Percentiles rank a stretch among this genome's conserved stretches.
Evolutionary conservation across 2,888 invertebrate species (phyloP).

Genomic region (Muscina levida): DNA sequence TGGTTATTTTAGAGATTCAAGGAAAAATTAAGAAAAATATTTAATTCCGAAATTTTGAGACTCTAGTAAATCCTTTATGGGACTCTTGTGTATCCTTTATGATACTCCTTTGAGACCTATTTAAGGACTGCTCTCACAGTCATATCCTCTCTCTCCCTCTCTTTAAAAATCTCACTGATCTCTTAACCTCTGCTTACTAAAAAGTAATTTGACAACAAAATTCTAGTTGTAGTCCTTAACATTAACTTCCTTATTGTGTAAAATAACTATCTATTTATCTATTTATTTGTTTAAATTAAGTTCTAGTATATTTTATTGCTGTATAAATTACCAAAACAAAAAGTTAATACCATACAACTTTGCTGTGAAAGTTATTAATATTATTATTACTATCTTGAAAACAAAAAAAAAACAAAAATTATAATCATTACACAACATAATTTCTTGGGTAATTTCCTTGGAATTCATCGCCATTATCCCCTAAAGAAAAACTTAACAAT

Average conservation of each 20-base stretch:
- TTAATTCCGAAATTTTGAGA: too few relatives aligned
- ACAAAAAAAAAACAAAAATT: neutral
- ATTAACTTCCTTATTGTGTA: constrained; percentile 58
- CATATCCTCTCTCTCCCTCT: too few relatives aligned
- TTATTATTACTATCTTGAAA: neutral
- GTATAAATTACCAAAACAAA: constrained; percentile 41
- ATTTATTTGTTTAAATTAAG: too few relatives aligned
- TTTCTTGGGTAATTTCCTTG: constrained; percentile 6
- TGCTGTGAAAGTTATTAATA: constrained; percentile 63
- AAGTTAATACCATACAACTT: constrained; percentile 64
- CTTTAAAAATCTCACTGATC: too few relatives aligned
- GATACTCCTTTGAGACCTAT: too few relatives aligned
- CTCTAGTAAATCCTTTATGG: too few relatives aligned
- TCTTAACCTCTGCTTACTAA: too few relatives aligned
- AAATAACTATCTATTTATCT: constrained; percentile 32
- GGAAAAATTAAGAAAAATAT: too few relatives aligned
- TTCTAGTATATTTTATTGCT: constrained; percentile 5
- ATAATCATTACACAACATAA: neutral
- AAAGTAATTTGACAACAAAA: too few relatives aligned
- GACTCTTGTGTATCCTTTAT: too few relatives aligned
- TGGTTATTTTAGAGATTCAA: too few relatives aligned
- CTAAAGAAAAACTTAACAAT: neutral
- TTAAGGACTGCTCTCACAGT: too few relatives aligned
- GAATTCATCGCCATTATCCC: neutral
- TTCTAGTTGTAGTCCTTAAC: constrained; percentile 64